A percentile compares a stretch with the other conserved stretches of the same genome.
These are phyloP conservation scores for Lepidotrigona ventralis DNA, from an alignment of 1,140 invertebrate genomes.

Conservation along the genomic window DNA sequence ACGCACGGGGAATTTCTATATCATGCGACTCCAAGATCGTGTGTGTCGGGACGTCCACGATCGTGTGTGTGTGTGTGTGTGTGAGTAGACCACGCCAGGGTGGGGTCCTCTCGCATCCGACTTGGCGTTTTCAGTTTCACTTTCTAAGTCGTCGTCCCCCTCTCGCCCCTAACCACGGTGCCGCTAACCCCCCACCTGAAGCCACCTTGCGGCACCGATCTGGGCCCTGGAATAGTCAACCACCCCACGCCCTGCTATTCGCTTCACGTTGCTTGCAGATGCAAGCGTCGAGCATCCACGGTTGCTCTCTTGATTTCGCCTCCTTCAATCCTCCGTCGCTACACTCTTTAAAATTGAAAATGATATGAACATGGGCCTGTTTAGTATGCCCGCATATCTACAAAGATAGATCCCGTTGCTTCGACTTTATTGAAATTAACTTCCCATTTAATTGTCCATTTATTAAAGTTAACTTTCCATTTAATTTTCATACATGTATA, in stretches of 20 bases:
- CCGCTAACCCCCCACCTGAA: slow-evolving; percentile 44
- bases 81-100: slow-evolving; percentile 70
- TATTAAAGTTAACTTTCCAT: background rate
- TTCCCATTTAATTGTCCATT: background rate
- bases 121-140: slow-evolving; percentile 76
- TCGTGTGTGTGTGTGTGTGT: background rate
- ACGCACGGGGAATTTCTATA: background rate
- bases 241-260: slow-evolving; percentile 65
- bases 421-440: background rate
- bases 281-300: slow-evolving; percentile 54
- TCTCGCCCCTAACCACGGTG: slow-evolving; percentile 28
- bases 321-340: background rate
- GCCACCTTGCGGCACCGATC: slow-evolving; percentile 63
- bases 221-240: slow-evolving; percentile 58
- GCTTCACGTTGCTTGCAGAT: slow-evolving; percentile 55
- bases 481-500: background rate
- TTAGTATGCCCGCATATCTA: background rate
- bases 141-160: slow-evolving; percentile 70
- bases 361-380: background rate
- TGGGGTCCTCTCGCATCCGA: slow-evolving; percentile 74
- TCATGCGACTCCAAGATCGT: slow-evolving; percentile 16
- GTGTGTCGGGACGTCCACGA: slow-evolving; percentile 26
- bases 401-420: background rate
- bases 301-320: slow-evolving; percentile 23
- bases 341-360: background rate